Evolutionary conservation across 2,888 invertebrate species (phyloP).

Genomic region (Drosophila emarginata): DNA sequence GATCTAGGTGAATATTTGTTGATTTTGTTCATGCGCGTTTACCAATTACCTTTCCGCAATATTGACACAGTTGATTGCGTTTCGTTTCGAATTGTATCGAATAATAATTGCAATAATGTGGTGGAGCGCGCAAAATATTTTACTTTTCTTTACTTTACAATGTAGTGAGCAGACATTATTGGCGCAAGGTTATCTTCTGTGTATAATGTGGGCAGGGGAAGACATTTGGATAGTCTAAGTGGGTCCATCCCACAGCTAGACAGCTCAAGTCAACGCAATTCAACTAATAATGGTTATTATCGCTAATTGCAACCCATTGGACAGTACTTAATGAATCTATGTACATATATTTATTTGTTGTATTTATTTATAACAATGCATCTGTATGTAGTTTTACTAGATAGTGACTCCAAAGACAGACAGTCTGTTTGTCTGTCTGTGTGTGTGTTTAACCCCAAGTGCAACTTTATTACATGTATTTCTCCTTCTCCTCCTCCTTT

Average conservation of each 20-base stretch:
- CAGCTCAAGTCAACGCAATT: slow-evolving; percentile 2
- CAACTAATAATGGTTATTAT: slow-evolving; percentile 22
- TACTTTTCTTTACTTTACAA: too few species aligned
- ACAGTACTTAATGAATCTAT: background rate
- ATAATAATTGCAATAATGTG: background rate
- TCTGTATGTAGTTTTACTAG: slow-evolving; percentile 13
- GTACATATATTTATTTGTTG: background rate
- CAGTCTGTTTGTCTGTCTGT: background rate
- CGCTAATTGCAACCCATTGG: slow-evolving; percentile 30
- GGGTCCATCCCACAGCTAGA: background rate
- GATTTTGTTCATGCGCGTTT: background rate
- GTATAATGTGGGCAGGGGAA: too few species aligned
- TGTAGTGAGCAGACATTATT: background rate
- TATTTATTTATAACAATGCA: background rate
- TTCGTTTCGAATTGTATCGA: too few species aligned
- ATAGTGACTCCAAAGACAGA: background rate
- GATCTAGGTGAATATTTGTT: slow-evolving; percentile 5
- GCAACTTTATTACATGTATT: background rate
- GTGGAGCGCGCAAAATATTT: background rate
- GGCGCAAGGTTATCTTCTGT: slow-evolving; percentile 11
- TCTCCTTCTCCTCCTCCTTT: background rate
- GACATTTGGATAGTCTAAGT: background rate
- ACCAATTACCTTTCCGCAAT: slow-evolving; percentile 26
- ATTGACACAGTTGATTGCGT: slow-evolving; percentile 60
- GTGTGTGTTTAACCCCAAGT: background rate